Conservation (phyloP, 2,113 vertebrate species). For the Lamprotornis superbus region DNA sequence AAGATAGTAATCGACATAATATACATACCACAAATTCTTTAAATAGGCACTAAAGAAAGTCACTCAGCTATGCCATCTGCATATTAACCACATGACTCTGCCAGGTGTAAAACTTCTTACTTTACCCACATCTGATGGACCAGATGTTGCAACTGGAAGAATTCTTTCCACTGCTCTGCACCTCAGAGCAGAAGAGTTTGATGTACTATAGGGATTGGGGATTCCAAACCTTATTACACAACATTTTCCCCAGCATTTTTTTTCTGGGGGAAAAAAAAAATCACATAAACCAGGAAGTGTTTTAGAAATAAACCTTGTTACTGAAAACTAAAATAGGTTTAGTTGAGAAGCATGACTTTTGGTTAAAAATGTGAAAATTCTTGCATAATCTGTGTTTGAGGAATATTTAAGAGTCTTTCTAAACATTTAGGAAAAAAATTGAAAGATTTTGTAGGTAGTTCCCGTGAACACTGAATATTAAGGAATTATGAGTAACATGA, state of each 20-base stretch:
- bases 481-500: background rate
- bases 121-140: background rate
- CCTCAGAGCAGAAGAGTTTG: background rate
- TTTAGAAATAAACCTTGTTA: background rate
- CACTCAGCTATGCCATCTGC: background rate
- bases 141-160: slow-evolving; percentile 33
- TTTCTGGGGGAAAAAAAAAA: background rate
- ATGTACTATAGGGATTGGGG: background rate
- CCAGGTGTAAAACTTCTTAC: background rate
- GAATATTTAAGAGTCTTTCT: background rate
- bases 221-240: background rate
- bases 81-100: background rate
- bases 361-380: background rate
- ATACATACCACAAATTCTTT: background rate
- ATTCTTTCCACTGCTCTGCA: slow-evolving; percentile 28
- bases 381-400: background rate
- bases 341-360: background rate
- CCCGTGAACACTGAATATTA: background rate
- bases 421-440: background rate
- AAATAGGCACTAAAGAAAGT: background rate
- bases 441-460: background rate
- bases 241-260: background rate
- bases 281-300: background rate
- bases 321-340: background rate
- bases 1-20: background rate